Percentiles rank a stretch among this genome's conserved stretches.
phyloP scores from a whole-genome alignment of 1,140 invertebrate species.

The Caenorhabditis briggsae region DNA sequence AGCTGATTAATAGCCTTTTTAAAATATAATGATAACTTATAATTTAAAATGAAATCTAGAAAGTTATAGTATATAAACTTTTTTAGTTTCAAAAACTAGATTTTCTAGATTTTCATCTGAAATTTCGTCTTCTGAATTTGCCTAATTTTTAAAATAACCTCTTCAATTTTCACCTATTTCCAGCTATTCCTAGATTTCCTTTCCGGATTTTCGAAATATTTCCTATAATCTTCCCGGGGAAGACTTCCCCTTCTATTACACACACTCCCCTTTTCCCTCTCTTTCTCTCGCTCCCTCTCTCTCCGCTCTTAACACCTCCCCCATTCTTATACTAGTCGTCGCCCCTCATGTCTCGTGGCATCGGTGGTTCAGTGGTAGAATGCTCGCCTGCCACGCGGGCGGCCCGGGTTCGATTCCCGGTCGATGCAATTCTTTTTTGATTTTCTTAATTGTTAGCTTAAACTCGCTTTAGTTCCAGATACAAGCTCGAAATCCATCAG shows the following conservation, averaged over 20 bases:
- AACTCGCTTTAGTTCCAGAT: conserved; percentile 82
- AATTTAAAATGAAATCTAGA: too few relatives aligned
- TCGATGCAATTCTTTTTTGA: conserved; percentile 82
- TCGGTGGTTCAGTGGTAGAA: conserved; percentile 91
- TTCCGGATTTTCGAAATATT: not conserved
- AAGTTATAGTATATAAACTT: too few relatives aligned
- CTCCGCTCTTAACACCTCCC: not conserved
- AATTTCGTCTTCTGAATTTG: too few relatives aligned
- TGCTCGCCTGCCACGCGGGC: conserved; percentile 91
- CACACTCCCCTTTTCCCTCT: not conserved
- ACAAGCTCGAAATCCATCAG: conserved; percentile 90
- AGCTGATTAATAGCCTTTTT: too few relatives aligned
- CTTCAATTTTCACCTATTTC: too few relatives aligned
- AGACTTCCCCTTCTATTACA: not conserved
- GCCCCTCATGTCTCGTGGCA: conserved; percentile 11
- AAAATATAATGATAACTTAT: too few relatives aligned
- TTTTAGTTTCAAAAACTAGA: too few relatives aligned
- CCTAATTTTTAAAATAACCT: too few relatives aligned
- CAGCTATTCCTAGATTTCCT: too few relatives aligned
- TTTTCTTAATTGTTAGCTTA: not conserved
- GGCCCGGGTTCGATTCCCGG: conserved; percentile 90
- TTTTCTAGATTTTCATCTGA: too few relatives aligned
- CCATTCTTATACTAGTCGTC: not conserved
- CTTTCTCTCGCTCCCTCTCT: not conserved
- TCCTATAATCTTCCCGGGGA: too few relatives aligned